Evolutionary conservation across 2,797 vertebrate genomes (phyloP), one percentile per base, ranked within the genome.

Genomic region (Danio albolineatus): DNA sequence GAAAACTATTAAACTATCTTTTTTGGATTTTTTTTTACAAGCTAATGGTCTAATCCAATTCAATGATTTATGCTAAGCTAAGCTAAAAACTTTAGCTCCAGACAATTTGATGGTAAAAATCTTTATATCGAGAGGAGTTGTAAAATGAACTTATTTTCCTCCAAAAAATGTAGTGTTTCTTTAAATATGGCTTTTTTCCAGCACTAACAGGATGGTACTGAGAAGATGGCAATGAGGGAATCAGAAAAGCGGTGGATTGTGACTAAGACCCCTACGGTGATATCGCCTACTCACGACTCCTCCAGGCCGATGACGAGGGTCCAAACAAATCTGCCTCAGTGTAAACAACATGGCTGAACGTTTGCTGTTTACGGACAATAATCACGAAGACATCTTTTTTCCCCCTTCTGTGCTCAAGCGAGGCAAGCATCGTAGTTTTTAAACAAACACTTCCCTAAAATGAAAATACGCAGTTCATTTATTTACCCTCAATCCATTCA

Each of bases 321-420:
- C 74, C 69, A 82, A 84, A 82, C 77, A 80, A 82, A 82, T 75
- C 77, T 74, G 78, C 59, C 73, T 54, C 19, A 19, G 48, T 44
- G 28, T 81, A 78, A 80, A 84, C 82, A 82, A 76, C 57, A 46
- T 17, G 51, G 46, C 54, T 73, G 65, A 78, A 19, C 38, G 54
- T 43, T 59, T 62, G 10, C 59, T 19, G 65, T 77, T 82, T 71
- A 73, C 59, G 49, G 59, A 28, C 62, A 70, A 80, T 39, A 44
- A 59, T 16, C 75, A 77, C 19, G 43, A 59, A 10, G 44, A 59
- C 64, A 76, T 76, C 54, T 28, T 39, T 66, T 54, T 28, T 14
- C 12, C 16, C 28, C 21, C 41, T 77, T 59, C 43, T 67, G 64
- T 19, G 75, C 49, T 28, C 43, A 43, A 28, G 39, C 17, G 16